Evolutionary conservation across 1,140 invertebrate genomes (phyloP), one percentile per base, ranked within the genome.

Genomic region (Battus philenor): DNA sequence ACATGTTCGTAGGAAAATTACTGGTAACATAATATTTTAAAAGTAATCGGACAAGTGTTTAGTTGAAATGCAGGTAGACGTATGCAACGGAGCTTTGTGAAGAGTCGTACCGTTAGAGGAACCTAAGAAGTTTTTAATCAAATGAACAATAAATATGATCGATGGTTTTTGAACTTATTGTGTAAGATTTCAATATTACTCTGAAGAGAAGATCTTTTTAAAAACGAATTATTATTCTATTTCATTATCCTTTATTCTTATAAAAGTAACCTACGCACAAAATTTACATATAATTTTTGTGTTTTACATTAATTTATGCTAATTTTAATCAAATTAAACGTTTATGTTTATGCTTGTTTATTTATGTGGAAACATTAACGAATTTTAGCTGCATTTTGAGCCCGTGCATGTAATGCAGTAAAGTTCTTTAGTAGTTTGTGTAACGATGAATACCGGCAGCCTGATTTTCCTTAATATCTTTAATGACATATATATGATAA

Each of bases 41-140:
- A 68, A 68, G 51, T 41, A 39, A 59, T 47, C 50, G 51, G 50
- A 58, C 66, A 78, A 78, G 72, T 78, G 73, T 68, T 63, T 60
- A n/a, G 49, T 62, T 56, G 30, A 50, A 61, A 31, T 60, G 68
- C 77, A 79, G 78, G 78, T 82, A 82, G 68, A 58, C 46, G 45
- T 41, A 47, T 41, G 47, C 58, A 64, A 59, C 54, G 52, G 59
- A 47, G 44, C 54, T 51, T 70, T 78, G 66, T 68, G 41, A 47
- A 47, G 47, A 53, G n/a, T n/a, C 17, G 45, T 76, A 69, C 75
- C 75, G 78, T 80, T 82, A 82, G 57, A 69, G 59, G 47, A 44
- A 59, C 66, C 63, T 63, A 55, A 55, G 55, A 61, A 34, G 47
- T 51, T 54, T 58, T 44, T 43, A 61, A 63, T 68, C 59, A 59